Percentiles rank a stretch among this genome's conserved stretches.
These are phyloP conservation scores for Sebastes cheni DNA, from an alignment of 2,797 vertebrate genomes.

Conservation along the genomic window DNA sequence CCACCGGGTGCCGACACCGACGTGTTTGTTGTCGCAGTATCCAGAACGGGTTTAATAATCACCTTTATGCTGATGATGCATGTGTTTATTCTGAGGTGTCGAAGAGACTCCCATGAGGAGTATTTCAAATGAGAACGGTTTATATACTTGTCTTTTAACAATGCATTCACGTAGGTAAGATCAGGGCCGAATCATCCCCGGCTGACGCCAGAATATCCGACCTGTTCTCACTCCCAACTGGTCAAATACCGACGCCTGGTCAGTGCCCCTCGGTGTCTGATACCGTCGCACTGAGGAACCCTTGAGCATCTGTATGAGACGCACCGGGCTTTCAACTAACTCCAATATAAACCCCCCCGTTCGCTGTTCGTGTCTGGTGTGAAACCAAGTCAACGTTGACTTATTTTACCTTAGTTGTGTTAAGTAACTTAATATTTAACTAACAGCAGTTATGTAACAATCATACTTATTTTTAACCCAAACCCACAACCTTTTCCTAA, in stretches of 20 bases:
- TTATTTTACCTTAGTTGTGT: too few relatives aligned
- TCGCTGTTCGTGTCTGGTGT: too few relatives aligned
- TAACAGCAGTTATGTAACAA: too few relatives aligned
- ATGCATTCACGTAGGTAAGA: neutral
- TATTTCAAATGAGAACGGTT: neutral
- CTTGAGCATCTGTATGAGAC: neutral
- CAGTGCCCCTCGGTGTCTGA: neutral
- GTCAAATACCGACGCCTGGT: neutral
- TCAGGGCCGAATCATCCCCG: neutral
- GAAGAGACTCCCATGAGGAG: neutral
- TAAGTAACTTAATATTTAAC: too few relatives aligned
- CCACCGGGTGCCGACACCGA: neutral
- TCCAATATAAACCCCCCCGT: neutral
- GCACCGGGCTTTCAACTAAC: neutral
- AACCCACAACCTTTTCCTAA: too few relatives aligned
- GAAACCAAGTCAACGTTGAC: too few relatives aligned
- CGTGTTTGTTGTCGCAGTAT: neutral
- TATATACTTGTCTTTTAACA: conserved; percentile 21
- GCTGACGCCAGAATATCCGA: neutral
- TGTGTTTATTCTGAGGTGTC: neutral
- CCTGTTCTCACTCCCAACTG: neutral
- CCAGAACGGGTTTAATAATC: neutral
- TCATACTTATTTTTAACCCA: too few relatives aligned
- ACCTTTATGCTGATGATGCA: conserved; percentile 18
- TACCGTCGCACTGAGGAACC: neutral